Evolutionary conservation across 1,140 invertebrate genomes (phyloP).

Genomic region (Ips typographus): DNA sequence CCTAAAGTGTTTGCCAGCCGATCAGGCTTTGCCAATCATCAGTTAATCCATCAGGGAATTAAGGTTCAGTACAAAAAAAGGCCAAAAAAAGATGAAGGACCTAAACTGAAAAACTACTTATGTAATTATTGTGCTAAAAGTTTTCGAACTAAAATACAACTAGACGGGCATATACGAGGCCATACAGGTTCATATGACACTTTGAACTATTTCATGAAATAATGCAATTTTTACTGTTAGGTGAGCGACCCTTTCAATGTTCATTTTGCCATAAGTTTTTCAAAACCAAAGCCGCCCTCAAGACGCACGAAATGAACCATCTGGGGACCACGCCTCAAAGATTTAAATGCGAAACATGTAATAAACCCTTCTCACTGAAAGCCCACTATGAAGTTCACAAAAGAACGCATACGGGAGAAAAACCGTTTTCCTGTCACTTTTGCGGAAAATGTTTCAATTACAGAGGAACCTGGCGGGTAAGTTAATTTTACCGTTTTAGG

Average conservation of each 20-base stretch:
- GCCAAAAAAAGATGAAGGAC: constrained; percentile 28
- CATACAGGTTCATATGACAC: constrained; percentile 21
- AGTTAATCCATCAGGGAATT: constrained; percentile 36
- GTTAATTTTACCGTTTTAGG: background rate
- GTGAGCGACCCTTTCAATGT: constrained; percentile 26
- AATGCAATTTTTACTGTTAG: constrained; percentile 8
- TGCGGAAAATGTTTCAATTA: constrained; percentile 37
- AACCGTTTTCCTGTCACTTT: constrained; percentile 32
- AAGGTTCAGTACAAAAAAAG: constrained; percentile 37
- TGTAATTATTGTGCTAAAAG: constrained; percentile 38
- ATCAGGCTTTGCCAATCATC: constrained; percentile 38
- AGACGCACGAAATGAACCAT: constrained; percentile 35
- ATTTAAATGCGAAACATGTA: constrained; percentile 34
- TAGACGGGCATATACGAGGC: constrained; percentile 32
- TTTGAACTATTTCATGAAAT: background rate
- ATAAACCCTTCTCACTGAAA: constrained; percentile 35
- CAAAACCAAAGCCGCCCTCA: constrained; percentile 27
- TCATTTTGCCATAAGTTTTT: constrained; percentile 31
- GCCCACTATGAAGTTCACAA: constrained; percentile 35
- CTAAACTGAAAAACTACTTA: constrained; percentile 34
- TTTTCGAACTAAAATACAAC: constrained; percentile 33
- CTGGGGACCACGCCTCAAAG: constrained; percentile 32
- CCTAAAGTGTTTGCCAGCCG: constrained; percentile 36
- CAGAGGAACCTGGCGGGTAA: constrained; percentile 33
- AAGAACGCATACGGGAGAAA: constrained; percentile 34